Percentiles rank a stretch among this genome's conserved stretches.
phyloP scores from a whole-genome alignment of 2,113 vertebrate genomes.

The Aspiorhynchus laticeps region DNA sequence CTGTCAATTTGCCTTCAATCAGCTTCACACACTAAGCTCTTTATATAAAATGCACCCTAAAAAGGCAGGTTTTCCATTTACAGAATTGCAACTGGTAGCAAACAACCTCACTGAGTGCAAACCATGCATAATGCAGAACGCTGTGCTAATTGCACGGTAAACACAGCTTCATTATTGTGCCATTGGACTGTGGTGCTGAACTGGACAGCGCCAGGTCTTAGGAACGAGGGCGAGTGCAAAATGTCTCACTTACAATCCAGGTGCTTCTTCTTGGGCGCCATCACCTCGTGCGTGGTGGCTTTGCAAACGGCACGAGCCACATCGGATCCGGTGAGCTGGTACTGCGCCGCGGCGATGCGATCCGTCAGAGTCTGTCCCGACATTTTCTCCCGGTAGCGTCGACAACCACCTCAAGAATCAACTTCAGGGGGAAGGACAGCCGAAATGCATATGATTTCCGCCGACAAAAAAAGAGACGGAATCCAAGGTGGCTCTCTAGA shows the following conservation, averaged over 20 bases:
- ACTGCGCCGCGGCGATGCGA: conserved; percentile 86
- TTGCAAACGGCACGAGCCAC: conserved; percentile 88
- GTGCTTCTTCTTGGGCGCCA: conserved; percentile 92
- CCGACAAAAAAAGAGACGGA: conserved; percentile 24
- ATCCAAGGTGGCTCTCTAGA: background rate
- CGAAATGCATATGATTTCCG: conserved; percentile 45
- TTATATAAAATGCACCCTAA: conserved; percentile 5
- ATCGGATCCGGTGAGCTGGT: conserved; percentile 86
- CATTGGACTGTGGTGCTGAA: conserved; percentile 48
- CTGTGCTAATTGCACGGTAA: background rate
- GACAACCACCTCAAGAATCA: conserved; percentile 47
- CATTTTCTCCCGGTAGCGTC: conserved; percentile 68
- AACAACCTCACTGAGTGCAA: background rate
- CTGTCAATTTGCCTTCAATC: background rate
- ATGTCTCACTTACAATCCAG: conserved; percentile 84
- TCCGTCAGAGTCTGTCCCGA: conserved; percentile 90
- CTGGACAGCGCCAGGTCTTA: conserved; percentile 46
- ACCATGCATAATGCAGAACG: background rate
- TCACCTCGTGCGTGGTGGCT: conserved; percentile 89
- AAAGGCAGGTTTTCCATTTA: conserved; percentile 11
- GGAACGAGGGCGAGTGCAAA: background rate
- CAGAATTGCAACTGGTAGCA: background rate
- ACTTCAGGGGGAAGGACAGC: conserved; percentile 38
- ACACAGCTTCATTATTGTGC: background rate
- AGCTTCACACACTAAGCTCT: background rate